phyloP scores from a whole-genome alignment of 2,113 vertebrate genomes.

The Gavialis gangeticus region DNA sequence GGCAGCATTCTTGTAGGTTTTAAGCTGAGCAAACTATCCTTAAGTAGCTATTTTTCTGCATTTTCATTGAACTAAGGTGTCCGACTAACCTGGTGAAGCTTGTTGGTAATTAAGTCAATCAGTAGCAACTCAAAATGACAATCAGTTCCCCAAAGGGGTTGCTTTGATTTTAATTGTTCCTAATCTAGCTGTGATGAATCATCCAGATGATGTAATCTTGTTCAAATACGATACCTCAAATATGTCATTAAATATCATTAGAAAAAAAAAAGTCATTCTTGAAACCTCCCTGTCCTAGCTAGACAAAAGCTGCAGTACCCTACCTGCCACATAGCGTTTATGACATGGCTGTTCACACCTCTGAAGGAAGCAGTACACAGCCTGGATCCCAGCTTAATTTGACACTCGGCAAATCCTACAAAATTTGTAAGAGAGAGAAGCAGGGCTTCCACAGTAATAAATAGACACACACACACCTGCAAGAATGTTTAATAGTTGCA shows the following conservation, averaged over 20 bases:
- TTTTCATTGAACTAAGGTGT: too few relatives aligned
- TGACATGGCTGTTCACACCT: not conserved
- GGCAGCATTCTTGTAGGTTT: not conserved
- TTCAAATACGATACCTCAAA: not conserved
- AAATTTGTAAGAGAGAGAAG: too few relatives aligned
- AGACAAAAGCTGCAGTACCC: not conserved
- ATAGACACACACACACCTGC: not conserved
- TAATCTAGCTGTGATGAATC: not conserved
- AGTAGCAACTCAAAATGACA: not conserved
- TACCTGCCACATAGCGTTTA: not conserved
- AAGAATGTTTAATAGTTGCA: not conserved
- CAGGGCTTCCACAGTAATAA: not conserved
- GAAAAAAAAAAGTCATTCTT: not conserved
- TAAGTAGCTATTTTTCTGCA: not conserved
- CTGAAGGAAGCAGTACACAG: not conserved
- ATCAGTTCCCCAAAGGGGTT: not conserved
- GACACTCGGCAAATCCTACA: too few relatives aligned
- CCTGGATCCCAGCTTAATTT: not conserved
- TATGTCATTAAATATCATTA: not conserved
- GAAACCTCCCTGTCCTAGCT: not conserved
- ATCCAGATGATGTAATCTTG: not conserved
- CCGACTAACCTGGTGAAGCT: not conserved
- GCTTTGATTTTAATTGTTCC: not conserved
- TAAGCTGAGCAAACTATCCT: not conserved
- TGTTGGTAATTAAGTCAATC: not conserved